These are phyloP conservation scores for Colinus virginianus DNA, from an alignment of 2,113 vertebrate genomes.

Conservation along the genomic window DNA sequence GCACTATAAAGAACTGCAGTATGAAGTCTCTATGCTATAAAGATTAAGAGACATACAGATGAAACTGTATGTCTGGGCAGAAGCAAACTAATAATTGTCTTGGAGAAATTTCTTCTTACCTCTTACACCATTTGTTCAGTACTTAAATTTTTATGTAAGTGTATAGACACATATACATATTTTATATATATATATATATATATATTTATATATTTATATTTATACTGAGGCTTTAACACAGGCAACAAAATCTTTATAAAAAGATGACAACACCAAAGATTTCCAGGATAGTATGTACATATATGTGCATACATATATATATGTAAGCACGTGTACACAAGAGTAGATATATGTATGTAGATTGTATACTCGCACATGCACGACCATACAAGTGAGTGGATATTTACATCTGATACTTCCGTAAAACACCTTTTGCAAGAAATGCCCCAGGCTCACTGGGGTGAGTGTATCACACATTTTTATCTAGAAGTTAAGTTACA, in stretches of 20 bases:
- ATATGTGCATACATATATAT: no score
- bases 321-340: no score
- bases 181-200: not conserved
- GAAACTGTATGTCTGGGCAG: not conserved
- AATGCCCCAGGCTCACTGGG: not conserved
- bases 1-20: no score
- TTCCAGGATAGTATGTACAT: not conserved
- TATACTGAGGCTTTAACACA: not conserved
- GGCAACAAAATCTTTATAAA: not conserved
- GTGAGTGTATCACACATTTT: not conserved
- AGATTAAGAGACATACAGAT: not conserved
- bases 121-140: not conserved
- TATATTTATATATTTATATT: no score
- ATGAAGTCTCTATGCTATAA: not conserved
- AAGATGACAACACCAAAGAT: not conserved
- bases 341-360: no score
- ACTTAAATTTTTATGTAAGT: not conserved
- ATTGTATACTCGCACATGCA: not conserved
- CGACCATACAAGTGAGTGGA: not conserved
- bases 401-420: not conserved
- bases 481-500: not conserved
- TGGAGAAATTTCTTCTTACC: not conserved
- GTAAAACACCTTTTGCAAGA: not conserved
- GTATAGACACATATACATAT: not conserved
- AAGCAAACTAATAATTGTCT: not conserved